Conservation (phyloP, 2,113 vertebrate species). For the Typhlomys cinereus region DNA sequence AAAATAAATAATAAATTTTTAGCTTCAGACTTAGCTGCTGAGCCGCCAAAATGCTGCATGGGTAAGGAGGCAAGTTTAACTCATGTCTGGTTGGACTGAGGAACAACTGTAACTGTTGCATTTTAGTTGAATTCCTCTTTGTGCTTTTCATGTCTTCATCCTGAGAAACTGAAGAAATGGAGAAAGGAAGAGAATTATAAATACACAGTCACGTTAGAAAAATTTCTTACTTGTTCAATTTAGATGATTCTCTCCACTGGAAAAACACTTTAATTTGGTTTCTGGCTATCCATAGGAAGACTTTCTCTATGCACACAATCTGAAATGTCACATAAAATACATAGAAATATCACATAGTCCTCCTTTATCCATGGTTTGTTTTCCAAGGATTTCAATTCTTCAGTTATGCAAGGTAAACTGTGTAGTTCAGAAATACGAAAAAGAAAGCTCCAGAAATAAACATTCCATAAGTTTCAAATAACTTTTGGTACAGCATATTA, state of each 20-base stretch:
- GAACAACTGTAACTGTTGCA: neutral
- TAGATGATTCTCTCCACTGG: neutral
- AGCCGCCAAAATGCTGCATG: neutral
- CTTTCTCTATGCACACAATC: neutral
- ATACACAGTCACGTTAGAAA: neutral
- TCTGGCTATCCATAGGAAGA: neutral
- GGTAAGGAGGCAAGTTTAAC: neutral
- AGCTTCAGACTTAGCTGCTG: neutral
- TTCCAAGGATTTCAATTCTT: neutral
- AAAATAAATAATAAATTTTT: neutral
- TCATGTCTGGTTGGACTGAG: neutral
- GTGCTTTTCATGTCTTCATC: neutral
- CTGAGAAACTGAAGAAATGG: no score
- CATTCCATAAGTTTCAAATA: neutral
- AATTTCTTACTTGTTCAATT: neutral
- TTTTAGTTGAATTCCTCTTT: neutral
- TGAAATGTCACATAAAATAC: neutral
- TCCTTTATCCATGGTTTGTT: neutral
- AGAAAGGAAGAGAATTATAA: neutral
- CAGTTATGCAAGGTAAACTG: neutral
- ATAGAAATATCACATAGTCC: no score
- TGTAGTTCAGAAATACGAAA: neutral
- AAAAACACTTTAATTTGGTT: constrained; percentile 10
- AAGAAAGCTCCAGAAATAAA: neutral
- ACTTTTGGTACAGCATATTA: neutral